Evolutionary conservation across 2,888 invertebrate species (phyloP), one percentile per base, ranked within the genome.

Genomic region (Acanthosepion esculentum): DNA sequence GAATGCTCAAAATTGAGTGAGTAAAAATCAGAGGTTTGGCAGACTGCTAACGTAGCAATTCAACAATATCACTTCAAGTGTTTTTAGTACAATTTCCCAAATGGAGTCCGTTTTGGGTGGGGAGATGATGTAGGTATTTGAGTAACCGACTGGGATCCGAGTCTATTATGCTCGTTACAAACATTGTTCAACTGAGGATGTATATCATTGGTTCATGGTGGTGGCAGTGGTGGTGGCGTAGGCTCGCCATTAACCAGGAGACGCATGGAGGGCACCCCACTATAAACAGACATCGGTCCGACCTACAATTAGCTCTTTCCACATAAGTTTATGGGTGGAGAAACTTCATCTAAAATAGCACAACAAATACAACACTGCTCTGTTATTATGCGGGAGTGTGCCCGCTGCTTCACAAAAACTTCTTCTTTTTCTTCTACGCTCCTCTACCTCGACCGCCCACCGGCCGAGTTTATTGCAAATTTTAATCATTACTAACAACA

Each of bases 121-220:
- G 78, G n/a, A n/a, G 78, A 78, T 78, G n/a, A 78, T 78, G n/a
- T 78, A 78, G 78, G n/a, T 78, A 78, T 78, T 78, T 78, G 78
- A 78, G 78, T 78, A 78, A 78, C n/a, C n/a, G 29, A 78, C 78
- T 78, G 78, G 29, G 78, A 78, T 78, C n/a, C 33, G 78, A 78
- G 78, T 78, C n/a, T 78, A 78, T 78, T 78, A 78, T n/a, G 78
- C 78, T 78, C 1, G 78, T 78, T n/a, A 78, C n/a, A 78, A 78
- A 78, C 78, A 78, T 78, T 78, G 78, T 78, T 78, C 78, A 12
- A 78, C 33, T 78, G 78, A n/a, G 78, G 78, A 78, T 78, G 78
- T 78, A 78, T 78, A 18, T n/a, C 15, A 10, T 12, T 78, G 78
- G 78, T n/a, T n/a, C 10, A 26, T 1, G 64, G 64, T 23, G 26